Evolutionary conservation across 2,888 invertebrate species (phyloP).

Genomic region (Conops quadrifasciatus): DNA sequence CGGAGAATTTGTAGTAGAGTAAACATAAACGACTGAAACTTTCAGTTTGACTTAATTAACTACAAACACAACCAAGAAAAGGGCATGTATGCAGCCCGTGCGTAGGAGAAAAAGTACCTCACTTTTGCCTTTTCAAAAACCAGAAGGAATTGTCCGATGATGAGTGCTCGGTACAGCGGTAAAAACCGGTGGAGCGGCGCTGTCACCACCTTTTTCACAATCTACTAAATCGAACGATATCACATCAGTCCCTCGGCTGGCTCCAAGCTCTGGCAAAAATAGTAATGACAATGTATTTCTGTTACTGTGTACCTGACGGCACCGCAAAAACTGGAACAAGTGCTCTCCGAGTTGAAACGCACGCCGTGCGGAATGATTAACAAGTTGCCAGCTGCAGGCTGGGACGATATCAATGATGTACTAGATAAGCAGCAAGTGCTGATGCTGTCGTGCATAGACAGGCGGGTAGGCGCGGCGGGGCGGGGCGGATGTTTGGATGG

Average conservation of each 20-base stretch:
- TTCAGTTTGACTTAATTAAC: too few species aligned
- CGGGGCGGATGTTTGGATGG: too few species aligned
- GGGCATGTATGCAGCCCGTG: too few species aligned
- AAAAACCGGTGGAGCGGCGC: too few species aligned
- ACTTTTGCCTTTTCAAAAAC: background rate
- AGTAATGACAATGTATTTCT: background rate
- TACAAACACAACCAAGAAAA: too few species aligned
- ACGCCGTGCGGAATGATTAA: background rate
- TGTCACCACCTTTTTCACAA: too few species aligned
- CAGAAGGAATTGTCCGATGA: background rate
- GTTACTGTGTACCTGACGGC: background rate
- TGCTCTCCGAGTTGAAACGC: background rate
- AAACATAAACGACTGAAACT: too few species aligned
- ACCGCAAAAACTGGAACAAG: slow-evolving; percentile 6
- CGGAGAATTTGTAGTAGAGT: too few species aligned
- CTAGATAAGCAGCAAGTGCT: background rate
- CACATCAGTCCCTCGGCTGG: too few species aligned
- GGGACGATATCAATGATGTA: slow-evolving; percentile 1
- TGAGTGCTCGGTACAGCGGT: too few species aligned
- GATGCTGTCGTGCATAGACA: background rate
- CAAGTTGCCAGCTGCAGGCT: background rate
- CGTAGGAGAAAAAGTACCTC: background rate
- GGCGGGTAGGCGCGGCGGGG: background rate
- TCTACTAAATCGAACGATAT: background rate
- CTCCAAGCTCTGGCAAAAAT: background rate